Evolutionary conservation across 2,888 invertebrate genomes (phyloP).

Genomic region (Chrysomela aeneicollis): DNA sequence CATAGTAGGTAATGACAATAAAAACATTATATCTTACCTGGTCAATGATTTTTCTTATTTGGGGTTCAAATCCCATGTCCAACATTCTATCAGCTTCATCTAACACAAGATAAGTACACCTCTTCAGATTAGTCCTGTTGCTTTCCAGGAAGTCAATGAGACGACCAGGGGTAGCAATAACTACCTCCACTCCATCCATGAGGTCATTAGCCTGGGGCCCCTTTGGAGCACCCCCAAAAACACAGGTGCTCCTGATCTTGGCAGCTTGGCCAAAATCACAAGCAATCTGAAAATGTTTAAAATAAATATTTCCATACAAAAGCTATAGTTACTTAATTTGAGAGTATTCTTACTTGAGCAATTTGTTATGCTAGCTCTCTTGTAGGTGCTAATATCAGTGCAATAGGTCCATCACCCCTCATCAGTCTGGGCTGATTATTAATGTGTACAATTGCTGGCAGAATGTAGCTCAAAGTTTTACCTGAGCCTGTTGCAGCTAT

Average conservation of each 20-base stretch:
- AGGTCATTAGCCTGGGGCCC: conserved; percentile 87
- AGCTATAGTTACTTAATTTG: no score
- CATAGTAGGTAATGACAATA: background rate
- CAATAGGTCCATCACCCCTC: conserved; percentile 93
- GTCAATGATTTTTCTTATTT: conserved; percentile 94
- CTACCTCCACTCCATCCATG: conserved; percentile 90
- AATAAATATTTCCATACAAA: no score
- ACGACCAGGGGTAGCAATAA: conserved; percentile 95
- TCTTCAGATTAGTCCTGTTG: conserved; percentile 78
- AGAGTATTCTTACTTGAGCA: conserved; percentile 65
- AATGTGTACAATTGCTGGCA: conserved; percentile 95
- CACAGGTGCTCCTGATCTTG: conserved; percentile 88
- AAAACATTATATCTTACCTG: conserved; percentile 54
- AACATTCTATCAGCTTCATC: conserved; percentile 93
- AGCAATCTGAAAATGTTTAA: conserved; percentile 72
- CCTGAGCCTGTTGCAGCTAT: conserved; percentile 96
- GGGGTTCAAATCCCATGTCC: conserved; percentile 99
- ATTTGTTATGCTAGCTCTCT: conserved; percentile 91
- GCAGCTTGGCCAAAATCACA: conserved; percentile 90
- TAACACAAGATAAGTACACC: conserved; percentile 79
- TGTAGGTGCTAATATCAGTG: conserved; percentile 88
- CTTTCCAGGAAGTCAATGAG: conserved; percentile 93
- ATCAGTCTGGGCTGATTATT: conserved; percentile 87
- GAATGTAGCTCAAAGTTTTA: conserved; percentile 88
- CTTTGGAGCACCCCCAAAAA: conserved; percentile 98